These are phyloP conservation scores for Bicyclus anynana DNA, from an alignment of 1,140 invertebrate genomes.

Conservation along the genomic window DNA sequence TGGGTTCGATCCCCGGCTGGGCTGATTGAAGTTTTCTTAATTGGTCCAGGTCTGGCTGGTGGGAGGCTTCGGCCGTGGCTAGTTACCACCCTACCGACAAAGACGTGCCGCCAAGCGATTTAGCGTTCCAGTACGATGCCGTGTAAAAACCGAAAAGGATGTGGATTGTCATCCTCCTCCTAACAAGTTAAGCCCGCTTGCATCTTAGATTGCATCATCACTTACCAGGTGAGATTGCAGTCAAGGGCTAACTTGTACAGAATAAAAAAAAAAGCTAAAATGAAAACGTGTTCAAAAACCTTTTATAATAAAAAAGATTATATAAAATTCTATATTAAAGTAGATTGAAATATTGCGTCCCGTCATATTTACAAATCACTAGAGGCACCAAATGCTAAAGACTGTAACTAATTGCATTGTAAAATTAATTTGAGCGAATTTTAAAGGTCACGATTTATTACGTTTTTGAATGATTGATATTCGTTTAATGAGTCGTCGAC, in stretches of 20 bases:
- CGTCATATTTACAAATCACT: not conserved
- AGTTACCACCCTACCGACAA: not conserved
- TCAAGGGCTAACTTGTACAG: no score
- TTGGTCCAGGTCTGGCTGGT: not conserved
- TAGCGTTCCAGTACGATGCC: not conserved
- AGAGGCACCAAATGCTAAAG: not conserved
- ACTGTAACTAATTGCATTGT: slow-evolving; percentile 1
- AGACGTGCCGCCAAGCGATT: not conserved
- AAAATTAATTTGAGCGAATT: slow-evolving; percentile 1
- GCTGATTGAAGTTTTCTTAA: no score
- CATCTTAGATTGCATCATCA: no score
- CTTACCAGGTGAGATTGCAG: no score
- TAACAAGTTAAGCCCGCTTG: no score
- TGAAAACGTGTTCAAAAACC: no score
- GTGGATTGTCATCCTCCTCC: no score
- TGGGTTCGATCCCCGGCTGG: no score
- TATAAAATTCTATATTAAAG: no score
- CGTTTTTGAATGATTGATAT: not conserved
- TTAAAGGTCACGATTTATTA: not conserved
- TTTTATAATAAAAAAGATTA: no score
- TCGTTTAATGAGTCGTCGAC: not conserved
- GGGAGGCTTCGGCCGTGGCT: not conserved
- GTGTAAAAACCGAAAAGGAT: not conserved
- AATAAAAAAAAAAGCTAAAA: no score
- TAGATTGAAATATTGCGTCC: no score